Base-by-base conservation (phyloP, 2,888 invertebrate genomes). In the Archaeoteleia sp. region DNA sequence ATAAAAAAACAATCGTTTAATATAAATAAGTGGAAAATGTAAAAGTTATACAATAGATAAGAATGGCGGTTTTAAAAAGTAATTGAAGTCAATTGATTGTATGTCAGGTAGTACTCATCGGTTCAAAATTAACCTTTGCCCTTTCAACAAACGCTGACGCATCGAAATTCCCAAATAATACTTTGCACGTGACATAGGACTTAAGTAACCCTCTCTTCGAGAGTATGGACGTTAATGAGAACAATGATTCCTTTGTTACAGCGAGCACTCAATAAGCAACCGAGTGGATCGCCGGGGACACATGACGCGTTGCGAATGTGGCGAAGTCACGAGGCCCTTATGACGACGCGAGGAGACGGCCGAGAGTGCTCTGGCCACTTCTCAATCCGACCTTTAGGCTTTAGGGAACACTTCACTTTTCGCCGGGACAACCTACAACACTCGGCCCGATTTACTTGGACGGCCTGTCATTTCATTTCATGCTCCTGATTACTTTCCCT, bases 191-290 rank as follows among this genome's bases (percentile, higher is more conserved):
- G 39, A 49, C 35, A 34, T 42, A 30, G 30, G 10, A 42, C 34
- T 42, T 37, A 45, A 42, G 27, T 20, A 29, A 23, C 29, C 35
- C 30, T 7, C 17, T n/a, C 14, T 2, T 29, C 17, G 8, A 15
- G 29, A 20, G 48, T 27, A 55, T 39, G 42, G 48, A 17, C 17
- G 49, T 12, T 57, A 62, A 67, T 53, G 30, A 14, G 4, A 40
- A 42, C 32, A 58, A 54, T 65, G 39, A 42, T 46, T 63, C 66
- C 30, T 78, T 53, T 81, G 75, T 86, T 87, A 14, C 87, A 91
- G 91, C 83, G 91, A 91, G 85, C 90, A 91, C 78, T 91, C 91
- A 78, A 90, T 91, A 86, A 91, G 91, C 85, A 91, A 90, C 77
- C 88, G 91, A 69, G 91, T 91, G 78, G 91, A 91, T 81, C 81